Percentiles rank a stretch among this genome's conserved stretches.
These are phyloP conservation scores for Drosophila melanosoma DNA, from an alignment of 2,888 invertebrate genomes.

Conservation along the genomic window DNA sequence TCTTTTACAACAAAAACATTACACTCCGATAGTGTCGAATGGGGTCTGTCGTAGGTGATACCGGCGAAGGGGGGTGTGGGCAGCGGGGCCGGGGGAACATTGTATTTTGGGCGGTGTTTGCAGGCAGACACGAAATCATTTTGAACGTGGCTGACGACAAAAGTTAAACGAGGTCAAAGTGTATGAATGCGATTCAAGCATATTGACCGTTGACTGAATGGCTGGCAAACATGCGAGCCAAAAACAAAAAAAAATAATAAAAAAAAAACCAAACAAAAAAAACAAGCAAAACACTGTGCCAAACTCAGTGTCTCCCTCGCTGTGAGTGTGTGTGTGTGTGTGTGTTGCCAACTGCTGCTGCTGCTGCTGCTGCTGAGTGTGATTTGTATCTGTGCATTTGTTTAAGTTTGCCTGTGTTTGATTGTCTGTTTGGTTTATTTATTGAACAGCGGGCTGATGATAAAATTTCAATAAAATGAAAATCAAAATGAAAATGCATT, in stretches of 20 bases:
- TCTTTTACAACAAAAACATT: constrained; percentile 59
- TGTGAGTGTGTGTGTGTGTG: constrained; percentile 13
- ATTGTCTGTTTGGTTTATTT: constrained; percentile 55
- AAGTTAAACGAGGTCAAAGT: constrained; percentile 76
- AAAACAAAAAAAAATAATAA: constrained; percentile 19
- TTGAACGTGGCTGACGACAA: constrained; percentile 64
- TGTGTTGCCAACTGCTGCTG: neutral
- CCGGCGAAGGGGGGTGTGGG: too few relatives aligned
- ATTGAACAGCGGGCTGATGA: constrained; percentile 46
- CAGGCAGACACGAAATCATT: constrained; percentile 63
- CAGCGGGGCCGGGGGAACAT: neutral
- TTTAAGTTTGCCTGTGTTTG: constrained; percentile 37
- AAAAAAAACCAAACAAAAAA: neutral
- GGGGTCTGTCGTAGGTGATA: constrained; percentile 14
- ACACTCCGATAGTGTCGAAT: constrained; percentile 54
- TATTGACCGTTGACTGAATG: constrained; percentile 73
- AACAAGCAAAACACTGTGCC: constrained; percentile 30
- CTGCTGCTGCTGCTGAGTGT: constrained; percentile 9
- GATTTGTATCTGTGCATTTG: constrained; percentile 42
- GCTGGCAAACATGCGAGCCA: constrained; percentile 64
- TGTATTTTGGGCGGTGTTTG: neutral
- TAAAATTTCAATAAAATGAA: constrained; percentile 54
- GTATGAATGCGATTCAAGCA: constrained; percentile 66
- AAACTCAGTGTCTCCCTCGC: constrained; percentile 22
- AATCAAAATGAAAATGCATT: constrained; percentile 37